Percentiles rank a stretch among this genome's conserved stretches.
phyloP scores from a whole-genome alignment of 1,140 invertebrate species.

The Drosophila ambigua region DNA sequence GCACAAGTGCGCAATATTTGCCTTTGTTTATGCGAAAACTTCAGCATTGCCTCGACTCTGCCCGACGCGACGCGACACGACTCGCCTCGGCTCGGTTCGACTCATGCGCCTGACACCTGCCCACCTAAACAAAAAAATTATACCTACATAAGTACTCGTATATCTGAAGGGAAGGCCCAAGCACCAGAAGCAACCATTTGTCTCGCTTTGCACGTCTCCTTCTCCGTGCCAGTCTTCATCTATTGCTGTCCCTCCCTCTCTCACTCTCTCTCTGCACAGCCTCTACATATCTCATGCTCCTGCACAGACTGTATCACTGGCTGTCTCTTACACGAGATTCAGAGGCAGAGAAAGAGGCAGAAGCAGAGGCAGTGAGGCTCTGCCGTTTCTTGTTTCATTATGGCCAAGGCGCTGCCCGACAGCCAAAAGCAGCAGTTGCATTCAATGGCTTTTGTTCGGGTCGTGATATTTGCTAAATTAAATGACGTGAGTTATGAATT shows the following conservation, averaged over 20 bases:
- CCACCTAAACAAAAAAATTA: slow-evolving; percentile 58
- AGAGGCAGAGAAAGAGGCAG: background rate
- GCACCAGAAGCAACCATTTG: slow-evolving; percentile 61
- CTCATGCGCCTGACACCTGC: slow-evolving; percentile 71
- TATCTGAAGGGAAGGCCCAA: slow-evolving; percentile 29
- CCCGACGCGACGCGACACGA: no score
- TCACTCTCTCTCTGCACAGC: background rate
- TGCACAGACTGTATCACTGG: slow-evolving; percentile 19
- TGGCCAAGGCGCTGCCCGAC: slow-evolving; percentile 39
- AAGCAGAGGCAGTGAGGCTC: slow-evolving; percentile 17
- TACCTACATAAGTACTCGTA: slow-evolving; percentile 6
- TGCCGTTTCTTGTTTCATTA: slow-evolving; percentile 77
- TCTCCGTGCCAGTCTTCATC: background rate
- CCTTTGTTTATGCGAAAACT: slow-evolving; percentile 82
- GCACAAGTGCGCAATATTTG: slow-evolving; percentile 84
- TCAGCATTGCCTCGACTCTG: slow-evolving; percentile 51
- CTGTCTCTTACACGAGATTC: slow-evolving; percentile 15
- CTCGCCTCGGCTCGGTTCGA: background rate
- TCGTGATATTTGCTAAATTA: slow-evolving; percentile 83
- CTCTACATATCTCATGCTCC: background rate
- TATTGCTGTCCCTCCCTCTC: slow-evolving; percentile 15
- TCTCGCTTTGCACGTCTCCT: slow-evolving; percentile 68
- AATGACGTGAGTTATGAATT: slow-evolving; percentile 83
- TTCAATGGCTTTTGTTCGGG: slow-evolving; percentile 81
- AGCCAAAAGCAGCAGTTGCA: slow-evolving; percentile 70